phyloP scores from a whole-genome alignment of 2,113 vertebrate genomes.

The Ochotona princeps region DNA sequence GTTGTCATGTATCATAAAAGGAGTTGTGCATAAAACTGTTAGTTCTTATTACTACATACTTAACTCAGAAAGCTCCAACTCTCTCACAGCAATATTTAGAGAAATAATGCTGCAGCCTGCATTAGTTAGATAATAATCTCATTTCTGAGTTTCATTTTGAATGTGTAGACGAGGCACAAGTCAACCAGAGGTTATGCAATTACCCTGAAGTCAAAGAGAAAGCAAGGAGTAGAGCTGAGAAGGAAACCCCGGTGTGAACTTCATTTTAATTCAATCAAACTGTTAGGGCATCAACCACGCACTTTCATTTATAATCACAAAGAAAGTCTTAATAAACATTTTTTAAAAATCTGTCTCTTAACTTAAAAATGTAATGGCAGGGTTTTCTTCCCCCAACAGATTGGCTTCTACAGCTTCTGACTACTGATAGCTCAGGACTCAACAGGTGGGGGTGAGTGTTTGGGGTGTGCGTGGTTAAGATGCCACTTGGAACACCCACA shows the following conservation, averaged over 20 bases:
- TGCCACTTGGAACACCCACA: too few relatives aligned
- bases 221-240: constrained; percentile 72
- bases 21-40: neutral
- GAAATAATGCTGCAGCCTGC: constrained; percentile 68
- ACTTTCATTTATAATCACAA: constrained; percentile 77
- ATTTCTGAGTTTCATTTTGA: constrained; percentile 75
- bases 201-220: constrained; percentile 77
- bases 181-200: constrained; percentile 80
- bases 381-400: constrained; percentile 63
- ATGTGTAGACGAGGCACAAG: constrained; percentile 77
- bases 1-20: neutral
- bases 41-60: constrained; percentile 17
- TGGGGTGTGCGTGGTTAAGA: too few relatives aligned
- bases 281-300: constrained; percentile 72
- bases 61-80: constrained; percentile 56
- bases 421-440: neutral
- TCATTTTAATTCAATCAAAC: constrained; percentile 79
- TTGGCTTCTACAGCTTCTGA: constrained; percentile 50
- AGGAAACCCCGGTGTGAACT: constrained; percentile 76
- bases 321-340: constrained; percentile 79
- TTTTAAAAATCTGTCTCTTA: constrained; percentile 12
- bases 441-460: too few relatives aligned
- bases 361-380: constrained; percentile 62
- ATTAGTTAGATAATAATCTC: constrained; percentile 74
- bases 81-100: constrained; percentile 68